A percentile compares a stretch with the other conserved stretches of the same genome.
Conservation (phyloP, 2,797 vertebrate genomes). For the Kryptolebias ocellatus region DNA sequence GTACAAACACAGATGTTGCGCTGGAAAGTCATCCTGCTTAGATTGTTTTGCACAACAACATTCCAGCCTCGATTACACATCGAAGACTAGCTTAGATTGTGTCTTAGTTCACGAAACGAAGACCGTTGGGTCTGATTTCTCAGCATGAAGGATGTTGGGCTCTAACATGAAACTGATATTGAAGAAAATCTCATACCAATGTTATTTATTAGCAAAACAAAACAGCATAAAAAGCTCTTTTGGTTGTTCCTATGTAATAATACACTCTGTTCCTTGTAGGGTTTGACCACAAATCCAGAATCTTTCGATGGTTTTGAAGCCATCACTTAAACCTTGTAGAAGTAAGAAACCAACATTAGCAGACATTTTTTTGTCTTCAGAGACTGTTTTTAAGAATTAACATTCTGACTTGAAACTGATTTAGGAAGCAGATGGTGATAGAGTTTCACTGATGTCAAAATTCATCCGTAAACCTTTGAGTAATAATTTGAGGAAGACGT, state of each 20-base stretch:
- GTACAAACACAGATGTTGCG: constrained; percentile 15
- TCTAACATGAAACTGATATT: constrained; percentile 8
- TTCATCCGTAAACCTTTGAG: constrained; percentile 15
- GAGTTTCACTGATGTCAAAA: constrained; percentile 42
- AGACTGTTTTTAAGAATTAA: not conserved
- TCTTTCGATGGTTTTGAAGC: constrained; percentile 19
- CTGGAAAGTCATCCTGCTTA: constrained; percentile 14
- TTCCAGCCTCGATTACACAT: constrained; percentile 11
- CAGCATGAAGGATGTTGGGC: constrained; percentile 19
- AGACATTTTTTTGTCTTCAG: no score
- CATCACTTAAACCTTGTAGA: constrained; percentile 27
- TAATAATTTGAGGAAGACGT: constrained; percentile 7
- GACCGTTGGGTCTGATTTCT: constrained; percentile 4
- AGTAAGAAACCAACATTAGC: not conserved
- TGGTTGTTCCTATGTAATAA: constrained; percentile 6
- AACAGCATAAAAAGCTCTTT: constrained; percentile 1
- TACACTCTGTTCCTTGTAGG: not conserved
- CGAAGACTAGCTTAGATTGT: not conserved
- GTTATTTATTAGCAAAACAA: constrained; percentile 24
- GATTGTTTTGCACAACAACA: constrained; percentile 40
- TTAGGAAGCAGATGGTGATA: constrained; percentile 14
- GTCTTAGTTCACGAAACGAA: constrained; percentile 2
- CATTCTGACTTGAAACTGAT: not conserved
- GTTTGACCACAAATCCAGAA: constrained; percentile 1
- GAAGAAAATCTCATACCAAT: constrained; percentile 12